Percentiles rank a stretch among this genome's conserved stretches.
Conservation (phyloP, 2,113 vertebrate genomes). For the Scytalopus superciliaris region DNA sequence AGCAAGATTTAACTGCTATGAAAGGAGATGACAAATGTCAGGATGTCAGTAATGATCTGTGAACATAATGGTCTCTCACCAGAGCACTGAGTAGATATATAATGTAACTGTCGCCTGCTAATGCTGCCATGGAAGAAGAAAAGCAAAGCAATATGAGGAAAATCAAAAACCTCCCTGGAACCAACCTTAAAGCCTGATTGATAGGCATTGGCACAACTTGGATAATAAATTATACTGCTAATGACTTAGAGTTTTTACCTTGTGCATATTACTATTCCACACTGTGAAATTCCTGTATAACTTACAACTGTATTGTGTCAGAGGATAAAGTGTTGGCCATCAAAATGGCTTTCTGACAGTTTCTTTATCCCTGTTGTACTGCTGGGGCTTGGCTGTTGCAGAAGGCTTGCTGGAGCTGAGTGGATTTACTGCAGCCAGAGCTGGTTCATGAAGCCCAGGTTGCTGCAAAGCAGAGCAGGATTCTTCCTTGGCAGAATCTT, state of each 20-base stretch:
- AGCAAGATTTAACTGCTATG: slow-evolving; percentile 84
- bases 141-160: slow-evolving; percentile 40
- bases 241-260: slow-evolving; percentile 38
- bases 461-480: background rate
- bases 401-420: background rate
- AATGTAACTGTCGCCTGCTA: slow-evolving; percentile 69
- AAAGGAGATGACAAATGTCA: slow-evolving; percentile 86
- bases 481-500: background rate
- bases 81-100: slow-evolving; percentile 74
- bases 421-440: background rate
- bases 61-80: slow-evolving; percentile 81
- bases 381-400: background rate
- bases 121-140: slow-evolving; percentile 52
- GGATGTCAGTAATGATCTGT: slow-evolving; percentile 84
- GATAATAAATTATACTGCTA: slow-evolving; percentile 30
- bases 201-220: slow-evolving; percentile 23
- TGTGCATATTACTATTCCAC: background rate
- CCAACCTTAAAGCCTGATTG: background rate
- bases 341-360: slow-evolving; percentile 16
- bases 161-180: slow-evolving; percentile 25
- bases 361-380: background rate
- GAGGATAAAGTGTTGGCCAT: background rate
- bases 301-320: background rate
- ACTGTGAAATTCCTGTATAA: slow-evolving; percentile 4
- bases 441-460: background rate